Base-by-base conservation (phyloP, 2,113 vertebrate genomes). In the Mohoua ochrocephala region DNA sequence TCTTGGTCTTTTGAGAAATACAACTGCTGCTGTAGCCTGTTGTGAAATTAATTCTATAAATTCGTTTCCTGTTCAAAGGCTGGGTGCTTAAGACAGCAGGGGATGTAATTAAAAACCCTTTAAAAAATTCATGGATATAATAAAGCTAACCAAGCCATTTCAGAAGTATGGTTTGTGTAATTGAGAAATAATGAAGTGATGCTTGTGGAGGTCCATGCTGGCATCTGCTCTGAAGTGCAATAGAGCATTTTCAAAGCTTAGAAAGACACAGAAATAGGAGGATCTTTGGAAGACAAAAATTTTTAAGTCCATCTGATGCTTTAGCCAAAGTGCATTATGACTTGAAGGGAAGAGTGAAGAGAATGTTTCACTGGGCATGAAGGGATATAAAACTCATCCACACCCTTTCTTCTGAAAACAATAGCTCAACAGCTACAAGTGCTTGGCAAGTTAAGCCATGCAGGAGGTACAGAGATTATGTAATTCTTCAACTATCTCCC, bases 31-130 rank as follows among this genome's bases (percentile, higher is more conserved):
- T 83, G 70, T 75, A 92, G 92, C 57, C 92, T 96, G 80, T 92
- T 97, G 96, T 94, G 95, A 97, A 98, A 97, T 95, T 94, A 96
- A 94, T 94, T 96, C 96, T 84, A 89, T 91, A 67, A 89, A 93
- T 92, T 86, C 88, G 64, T 65, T 92, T 91, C 82, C 45, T 92
- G 53, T 89, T 95, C 96, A 70, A 79, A 95, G 77, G 84, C 82
- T 95, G 79, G 89, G 93, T 95, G 89, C 80, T 76, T 90, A 88
- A 82, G 89, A 68, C 88, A 91, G 73, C 77, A 88, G 86, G 84
- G 92, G 70, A 65, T 92, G 84, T 91, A 94, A 96, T 95, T 97
- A 86, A 97, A 91, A 96, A 59, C 50, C 31, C 83, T 97, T 96
- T 96, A 56, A 89, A 73, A 59, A 88, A 92, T 61, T 88, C 47